Conservation (phyloP, 2,888 invertebrate genomes). For the Pteria penguin region DNA sequence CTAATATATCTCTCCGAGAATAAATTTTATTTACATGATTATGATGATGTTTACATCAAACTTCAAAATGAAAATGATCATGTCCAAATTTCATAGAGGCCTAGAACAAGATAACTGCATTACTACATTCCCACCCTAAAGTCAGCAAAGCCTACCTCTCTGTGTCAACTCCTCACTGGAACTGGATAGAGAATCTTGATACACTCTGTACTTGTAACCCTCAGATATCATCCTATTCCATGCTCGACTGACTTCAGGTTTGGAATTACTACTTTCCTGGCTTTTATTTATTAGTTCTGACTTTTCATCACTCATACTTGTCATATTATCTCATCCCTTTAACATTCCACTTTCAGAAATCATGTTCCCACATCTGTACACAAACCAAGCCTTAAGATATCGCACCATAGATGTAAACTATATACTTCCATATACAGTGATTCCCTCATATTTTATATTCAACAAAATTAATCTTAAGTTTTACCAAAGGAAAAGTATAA, state of each 20-base stretch:
- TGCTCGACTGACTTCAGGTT: constrained; percentile 37
- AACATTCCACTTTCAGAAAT: background rate
- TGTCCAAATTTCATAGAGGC: too few species aligned
- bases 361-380: background rate
- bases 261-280: background rate
- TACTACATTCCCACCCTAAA: too few species aligned
- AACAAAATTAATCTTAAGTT: too few species aligned
- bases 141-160: constrained; percentile 24
- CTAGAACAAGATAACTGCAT: too few species aligned
- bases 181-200: constrained; percentile 22
- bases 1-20: too few species aligned
- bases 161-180: constrained; percentile 17
- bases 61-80: too few species aligned
- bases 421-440: too few species aligned
- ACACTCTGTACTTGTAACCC: constrained; percentile 55
- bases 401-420: too few species aligned
- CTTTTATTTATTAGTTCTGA: background rate
- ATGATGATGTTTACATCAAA: too few species aligned
- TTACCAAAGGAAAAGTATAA: too few species aligned
- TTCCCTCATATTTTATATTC: too few species aligned
- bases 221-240: constrained; percentile 57
- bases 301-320: background rate
- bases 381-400: background rate
- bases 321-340: constrained; percentile 1
- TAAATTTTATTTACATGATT: too few species aligned